Evolutionary conservation across 2,113 vertebrate species (phyloP), one percentile per base, ranked within the genome.

Genomic region (Pavo muticus): DNA sequence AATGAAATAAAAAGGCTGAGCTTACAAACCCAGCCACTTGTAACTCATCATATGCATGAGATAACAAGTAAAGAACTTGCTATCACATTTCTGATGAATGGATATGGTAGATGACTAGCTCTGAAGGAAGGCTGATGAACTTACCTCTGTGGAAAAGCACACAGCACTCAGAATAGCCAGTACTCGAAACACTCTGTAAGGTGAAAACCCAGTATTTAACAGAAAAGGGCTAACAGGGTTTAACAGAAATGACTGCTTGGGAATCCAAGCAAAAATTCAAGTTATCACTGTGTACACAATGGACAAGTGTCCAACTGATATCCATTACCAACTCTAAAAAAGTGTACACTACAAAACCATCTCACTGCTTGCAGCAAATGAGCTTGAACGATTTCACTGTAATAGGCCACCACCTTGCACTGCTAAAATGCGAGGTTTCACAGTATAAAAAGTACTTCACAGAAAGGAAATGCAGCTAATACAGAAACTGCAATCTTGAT

Each of bases 261-360:
- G 83, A 95, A 96, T 92, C 93, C 91, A 97, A 94, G 96, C 92
- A 81, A 87, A 91, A 88, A 90, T 95, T 95, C 94, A 95, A 94
- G 95, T 96, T 95, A 93, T 94, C 92, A 82, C 73, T 60, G 73
- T 90, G 76, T 91, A 91, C 3, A 37, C 85, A 92, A 87, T 47
- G 54, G 94, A 88, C 93, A 63, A 39, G 1, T 88, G 93, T 84
- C 86, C 95, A 78, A 70, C 11, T 69, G 48, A 6, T 90, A 93
- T 78, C 92, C 83, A 93, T 42, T 81, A 95, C 88, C 84, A 93
- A 90, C 63, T 88, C 86, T 93, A 91, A 94, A 93, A 94, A 88
- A 91, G 60, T 48, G 88, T 11, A 65, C 86, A 74, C 91, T 93
- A 95, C 88, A 95, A 94, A 96, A 97, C 80, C 90, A 95, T 56